Evolutionary conservation across 2,888 invertebrate species (phyloP), one percentile per base, ranked within the genome.

Genomic region (Amiota minor): DNA sequence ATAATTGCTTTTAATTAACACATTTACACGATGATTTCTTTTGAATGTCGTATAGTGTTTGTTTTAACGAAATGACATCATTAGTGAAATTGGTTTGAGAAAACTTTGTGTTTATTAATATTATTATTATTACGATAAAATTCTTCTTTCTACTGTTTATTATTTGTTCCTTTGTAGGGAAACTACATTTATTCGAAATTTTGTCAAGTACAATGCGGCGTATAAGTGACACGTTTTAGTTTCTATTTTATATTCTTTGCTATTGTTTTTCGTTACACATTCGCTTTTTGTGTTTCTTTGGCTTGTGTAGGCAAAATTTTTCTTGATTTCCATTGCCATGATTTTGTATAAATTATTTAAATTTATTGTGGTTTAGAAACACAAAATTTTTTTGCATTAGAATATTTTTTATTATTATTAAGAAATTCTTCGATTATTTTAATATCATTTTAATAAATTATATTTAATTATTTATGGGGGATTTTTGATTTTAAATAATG

Each of bases 181-280:
- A 1, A 3, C 35, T 6, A 6, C 35, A 35, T 6, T 35, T 35
- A 1, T 2, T 35, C n/a, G 2, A 35, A 35, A 6, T 35, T 35
- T 35, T 35, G 35, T 49, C 67, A 49, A 16, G 74, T 79, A 78
- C 80, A 80, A 78, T 75, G 72, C 75, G 78, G 79, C 81, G 80
- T 81, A 79, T 80, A 78, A 74, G 76, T 64, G 61, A 72, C 75
- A 65, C 72, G 67, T 23, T 74, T 53, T 53, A n/a, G 35, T 67
- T 67, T 49, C 23, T 18, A 2, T 68, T 53, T 68, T 49, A 53
- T 79, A 16, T 11, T 46, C 18, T 45, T 55, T 71, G 18, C 53
- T 69, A 50, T 12, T 46, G 3, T 23, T 55, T 55, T 12, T 14
- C 20, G 49, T 67, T 61, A 6, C 14, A 47, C 65, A 77, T 47